Conservation (phyloP, 1,140 invertebrate species). For the fruit fly (Drosophila melanogaster) region Release_6_plus_ISO1_MT NT_033779.5:2707501-2708000, state of each 20-base stretch:
- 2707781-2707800: slow-evolving; percentile 3
- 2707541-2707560: slow-evolving; percentile 3
- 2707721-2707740: slow-evolving; percentile 53
- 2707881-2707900: slow-evolving; percentile 64
- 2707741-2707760: too few species aligned
- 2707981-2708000: slow-evolving; percentile 4
- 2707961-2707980: slow-evolving; percentile 14
- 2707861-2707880: slow-evolving; percentile 53
- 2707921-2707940: slow-evolving; percentile 19
- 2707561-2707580: slow-evolving; percentile 32
- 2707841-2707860: slow-evolving; percentile 63
- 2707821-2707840: slow-evolving; percentile 63
- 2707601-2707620: slow-evolving; percentile 81
- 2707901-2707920: slow-evolving; percentile 27
- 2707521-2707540: background rate
- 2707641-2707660: slow-evolving; percentile 81
- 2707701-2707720: background rate
- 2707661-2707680: slow-evolving; percentile 79
- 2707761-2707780: background rate
- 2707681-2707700: slow-evolving; percentile 13
- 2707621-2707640: slow-evolving; percentile 80
- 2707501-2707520: slow-evolving; percentile 9
- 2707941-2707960: slow-evolving; percentile 25
- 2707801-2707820: slow-evolving; percentile 21
- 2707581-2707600: slow-evolving; percentile 80